Percentiles rank a stretch among this genome's conserved stretches.
These are phyloP conservation scores for Scytalopus superciliaris DNA, from an alignment of 2,113 vertebrate species.

Conservation along the genomic window DNA sequence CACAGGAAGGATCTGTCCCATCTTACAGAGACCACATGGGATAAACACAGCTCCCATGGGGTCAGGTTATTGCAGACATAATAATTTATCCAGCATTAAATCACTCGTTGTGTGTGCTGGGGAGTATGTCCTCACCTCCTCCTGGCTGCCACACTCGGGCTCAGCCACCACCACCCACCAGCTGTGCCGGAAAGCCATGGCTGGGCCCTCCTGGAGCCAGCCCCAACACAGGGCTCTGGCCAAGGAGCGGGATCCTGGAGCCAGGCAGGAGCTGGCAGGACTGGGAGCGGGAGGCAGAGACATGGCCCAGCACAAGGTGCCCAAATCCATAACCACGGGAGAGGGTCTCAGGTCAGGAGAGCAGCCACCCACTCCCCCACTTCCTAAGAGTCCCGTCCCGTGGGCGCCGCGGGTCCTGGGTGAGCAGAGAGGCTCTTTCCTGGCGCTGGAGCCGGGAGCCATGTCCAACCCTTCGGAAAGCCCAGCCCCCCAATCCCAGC, in stretches of 20 bases:
- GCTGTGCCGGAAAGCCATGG: background rate
- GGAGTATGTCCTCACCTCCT: background rate
- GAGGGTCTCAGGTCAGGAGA: rapidly evolving
- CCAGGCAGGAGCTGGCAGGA: background rate
- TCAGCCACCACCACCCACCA: background rate
- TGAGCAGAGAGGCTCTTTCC: background rate
- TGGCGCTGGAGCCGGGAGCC: background rate
- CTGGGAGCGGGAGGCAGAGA: background rate
- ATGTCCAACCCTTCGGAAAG: background rate
- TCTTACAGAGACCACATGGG: background rate
- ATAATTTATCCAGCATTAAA: conserved; percentile 16
- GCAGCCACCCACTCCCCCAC: rapidly evolving
- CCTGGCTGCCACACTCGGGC: background rate
- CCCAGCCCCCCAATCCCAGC: background rate
- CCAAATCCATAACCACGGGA: rapidly evolving
- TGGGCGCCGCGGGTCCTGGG: rapidly evolving
- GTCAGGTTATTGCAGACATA: background rate
- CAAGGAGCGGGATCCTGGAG: rapidly evolving
- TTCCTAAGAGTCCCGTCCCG: rapidly evolving
- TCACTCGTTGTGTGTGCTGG: background rate
- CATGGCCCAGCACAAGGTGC: background rate
- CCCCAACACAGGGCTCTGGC: background rate
- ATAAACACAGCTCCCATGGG: background rate
- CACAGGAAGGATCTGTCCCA: background rate
- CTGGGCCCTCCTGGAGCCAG: background rate